Evolutionary conservation across 2,113 vertebrate genomes (phyloP).

Genomic region (Hippocampus zosterae): DNA sequence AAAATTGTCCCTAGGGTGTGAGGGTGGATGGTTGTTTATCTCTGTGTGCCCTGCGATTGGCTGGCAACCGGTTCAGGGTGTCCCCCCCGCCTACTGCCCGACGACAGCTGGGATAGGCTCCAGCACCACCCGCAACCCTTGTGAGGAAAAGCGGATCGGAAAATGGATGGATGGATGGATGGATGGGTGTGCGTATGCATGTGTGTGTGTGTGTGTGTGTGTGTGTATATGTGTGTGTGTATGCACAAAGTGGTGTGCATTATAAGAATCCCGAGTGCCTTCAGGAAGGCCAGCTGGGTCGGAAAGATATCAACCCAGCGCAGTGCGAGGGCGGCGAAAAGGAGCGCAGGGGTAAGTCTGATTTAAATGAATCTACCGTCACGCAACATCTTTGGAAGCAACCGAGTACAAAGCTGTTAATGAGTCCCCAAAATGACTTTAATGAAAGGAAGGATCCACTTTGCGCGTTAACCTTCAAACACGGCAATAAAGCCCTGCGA

Average conservation of each 20-base stretch:
- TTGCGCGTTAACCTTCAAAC: conserved; percentile 6
- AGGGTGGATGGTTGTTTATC: no score
- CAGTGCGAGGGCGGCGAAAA: conserved; percentile 26
- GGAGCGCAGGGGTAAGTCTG: conserved; percentile 11
- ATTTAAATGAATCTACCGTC: conserved; percentile 22
- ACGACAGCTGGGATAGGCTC: no score
- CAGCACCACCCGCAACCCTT: no score
- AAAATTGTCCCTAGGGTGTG: no score
- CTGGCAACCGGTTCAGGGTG: no score
- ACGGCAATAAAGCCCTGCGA: neutral
- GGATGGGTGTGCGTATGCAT: no score
- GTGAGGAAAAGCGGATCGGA: no score
- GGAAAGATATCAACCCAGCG: conserved; percentile 56
- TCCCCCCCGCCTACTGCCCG: no score
- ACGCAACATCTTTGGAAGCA: conserved; percentile 5
- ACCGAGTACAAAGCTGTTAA: conserved; percentile 4
- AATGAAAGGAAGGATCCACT: conserved; percentile 2
- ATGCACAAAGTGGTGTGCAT: conserved; percentile 40
- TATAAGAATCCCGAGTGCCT: conserved; percentile 53
- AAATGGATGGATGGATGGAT: no score
- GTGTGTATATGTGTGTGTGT: no score
- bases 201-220: no score
- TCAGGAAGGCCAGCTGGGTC: conserved; percentile 54
- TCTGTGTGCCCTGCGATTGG: no score
- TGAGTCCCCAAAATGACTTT: conserved; percentile 2